Conservation (phyloP, 2,888 invertebrate genomes). For the Lithosia quadra region DNA sequence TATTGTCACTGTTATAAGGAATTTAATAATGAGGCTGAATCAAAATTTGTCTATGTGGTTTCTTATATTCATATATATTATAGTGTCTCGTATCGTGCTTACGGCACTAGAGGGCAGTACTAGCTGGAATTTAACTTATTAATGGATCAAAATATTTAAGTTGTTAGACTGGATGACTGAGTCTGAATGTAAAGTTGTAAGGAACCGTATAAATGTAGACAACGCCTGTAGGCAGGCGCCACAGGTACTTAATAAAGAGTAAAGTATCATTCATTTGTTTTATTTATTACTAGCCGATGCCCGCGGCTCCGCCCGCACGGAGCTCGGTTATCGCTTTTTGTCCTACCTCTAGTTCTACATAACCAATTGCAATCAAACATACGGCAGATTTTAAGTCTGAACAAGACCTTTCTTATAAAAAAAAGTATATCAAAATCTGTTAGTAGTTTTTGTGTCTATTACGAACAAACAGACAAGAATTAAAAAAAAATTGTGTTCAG, state of each 20-base stretch:
- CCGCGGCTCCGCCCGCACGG: too few relatives aligned
- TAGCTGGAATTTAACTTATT: neutral
- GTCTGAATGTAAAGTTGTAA: slow-evolving; percentile 23
- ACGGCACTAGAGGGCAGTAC: neutral
- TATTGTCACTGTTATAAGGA: slow-evolving; percentile 21
- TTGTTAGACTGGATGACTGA: neutral
- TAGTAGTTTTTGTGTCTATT: too few relatives aligned
- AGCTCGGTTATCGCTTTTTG: too few relatives aligned
- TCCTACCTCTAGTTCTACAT: too few relatives aligned
- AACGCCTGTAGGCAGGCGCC: slow-evolving; percentile 27
- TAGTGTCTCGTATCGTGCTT: neutral
- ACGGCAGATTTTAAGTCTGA: too few relatives aligned
- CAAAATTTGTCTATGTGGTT: slow-evolving; percentile 4
- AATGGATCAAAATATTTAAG: neutral
- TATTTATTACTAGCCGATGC: slow-evolving; percentile 8
- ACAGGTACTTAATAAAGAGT: slow-evolving; percentile 55
- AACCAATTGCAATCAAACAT: too few relatives aligned
- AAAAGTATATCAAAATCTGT: too few relatives aligned
- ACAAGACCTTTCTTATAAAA: too few relatives aligned
- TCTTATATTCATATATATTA: neutral
- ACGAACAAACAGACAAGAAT: too few relatives aligned
- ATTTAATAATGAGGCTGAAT: slow-evolving; percentile 49
- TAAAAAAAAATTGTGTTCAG: too few relatives aligned
- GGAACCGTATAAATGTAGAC: slow-evolving; percentile 21
- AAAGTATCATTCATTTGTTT: slow-evolving; percentile 26